Percentiles rank a stretch among this genome's conserved stretches.
phyloP scores from a whole-genome alignment of 1,140 invertebrate genomes.

The Melanaphis sacchari region DNA sequence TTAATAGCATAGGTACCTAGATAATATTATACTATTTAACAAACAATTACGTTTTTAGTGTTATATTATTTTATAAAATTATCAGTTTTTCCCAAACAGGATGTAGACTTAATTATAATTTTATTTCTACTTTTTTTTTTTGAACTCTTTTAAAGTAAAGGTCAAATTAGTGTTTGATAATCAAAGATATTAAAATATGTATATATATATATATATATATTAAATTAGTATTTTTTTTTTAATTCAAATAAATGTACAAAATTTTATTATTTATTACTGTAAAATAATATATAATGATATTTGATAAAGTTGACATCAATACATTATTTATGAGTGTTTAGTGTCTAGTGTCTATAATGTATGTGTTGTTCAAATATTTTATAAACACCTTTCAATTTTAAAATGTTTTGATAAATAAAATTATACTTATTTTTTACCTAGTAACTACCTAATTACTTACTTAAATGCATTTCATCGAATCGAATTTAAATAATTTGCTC shows the following conservation, averaged over 20 bases:
- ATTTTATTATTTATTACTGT: background rate
- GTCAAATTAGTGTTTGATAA: background rate
- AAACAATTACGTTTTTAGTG: background rate
- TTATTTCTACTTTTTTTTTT: background rate
- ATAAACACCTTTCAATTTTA: background rate
- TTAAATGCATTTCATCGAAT: background rate
- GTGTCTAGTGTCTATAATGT: background rate
- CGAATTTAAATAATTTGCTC: background rate
- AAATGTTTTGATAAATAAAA: background rate
- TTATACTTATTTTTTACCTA: background rate
- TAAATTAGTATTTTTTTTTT: too few relatives aligned
- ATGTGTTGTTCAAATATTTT: background rate
- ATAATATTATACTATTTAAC: background rate
- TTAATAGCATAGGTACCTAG: background rate
- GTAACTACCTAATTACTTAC: background rate
- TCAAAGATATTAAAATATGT: background rate
- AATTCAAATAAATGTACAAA: background rate
- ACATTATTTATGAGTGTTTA: background rate
- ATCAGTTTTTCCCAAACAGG: background rate
- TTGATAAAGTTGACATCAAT: background rate
- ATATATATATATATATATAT: too few relatives aligned
- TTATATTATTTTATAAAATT: background rate
- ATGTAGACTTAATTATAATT: conserved; percentile 16
- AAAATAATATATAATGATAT: background rate
- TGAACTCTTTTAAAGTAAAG: background rate